Evolutionary conservation across 2,888 invertebrate species (phyloP), one percentile per base, ranked within the genome.

Genomic region (Ichneumon xanthorius): DNA sequence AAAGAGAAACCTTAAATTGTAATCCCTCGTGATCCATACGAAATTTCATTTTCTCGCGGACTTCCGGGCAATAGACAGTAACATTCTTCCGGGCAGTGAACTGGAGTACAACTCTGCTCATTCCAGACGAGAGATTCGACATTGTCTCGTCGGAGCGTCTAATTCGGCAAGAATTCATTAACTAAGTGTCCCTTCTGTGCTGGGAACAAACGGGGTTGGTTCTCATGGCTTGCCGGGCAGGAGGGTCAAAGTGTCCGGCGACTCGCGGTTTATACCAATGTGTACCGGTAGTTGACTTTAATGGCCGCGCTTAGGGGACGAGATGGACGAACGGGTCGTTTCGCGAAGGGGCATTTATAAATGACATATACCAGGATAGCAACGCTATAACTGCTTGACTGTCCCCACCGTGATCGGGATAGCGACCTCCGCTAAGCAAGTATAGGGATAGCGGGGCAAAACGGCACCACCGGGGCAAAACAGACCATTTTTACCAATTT

Each of bases 271-370:
- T 90, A 88, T 88, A 88, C 87, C 87, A 86, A 84, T 84, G 86
- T 86, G 86, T 86, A 81, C 85, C 85, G 87, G 88, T 89, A 90
- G 92, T 91, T 90, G 91, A 92, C 92, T 92, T 92, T 93, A 93
- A 93, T 93, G 92, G 92, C 90, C 89, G 90, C 88, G 92, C 91
- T 93, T 92, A 92, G 90, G 91, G 93, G 91, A 91, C 91, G 93
- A 93, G 92, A 92, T 91, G 92, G 93, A 93, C 93, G 92, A 91
- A 92, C 91, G 92, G 92, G 93, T 93, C 92, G 92, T 93, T 93
- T 92, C 92, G 91, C 90, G 75, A 88, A 45, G 45, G 90, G 93
- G 93, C 93, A 91, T 93, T 92, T 93, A 93, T 93, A 93, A 93
- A 93, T 93, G 93, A 93, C 93, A 90, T 58, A 58, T 58, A 58